Evolutionary conservation across 2,888 invertebrate species (phyloP).

Genomic region (Coremacera marginata): DNA sequence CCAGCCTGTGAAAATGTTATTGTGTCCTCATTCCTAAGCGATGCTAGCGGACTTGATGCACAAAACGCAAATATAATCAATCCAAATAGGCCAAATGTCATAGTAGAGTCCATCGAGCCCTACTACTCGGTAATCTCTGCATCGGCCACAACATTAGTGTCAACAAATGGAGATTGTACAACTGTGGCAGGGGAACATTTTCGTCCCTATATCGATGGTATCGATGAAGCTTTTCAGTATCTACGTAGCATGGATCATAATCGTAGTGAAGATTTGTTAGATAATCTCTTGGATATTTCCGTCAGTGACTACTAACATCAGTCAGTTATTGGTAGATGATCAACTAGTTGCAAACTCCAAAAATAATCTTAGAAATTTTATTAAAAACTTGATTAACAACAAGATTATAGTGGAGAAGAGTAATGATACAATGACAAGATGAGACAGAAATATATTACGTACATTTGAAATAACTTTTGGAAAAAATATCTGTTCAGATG

Average conservation of each 20-base stretch:
- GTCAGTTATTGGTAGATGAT: not conserved
- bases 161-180: conserved; percentile 46
- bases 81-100: conserved; percentile 53
- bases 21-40: conserved; percentile 53
- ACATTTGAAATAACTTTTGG: no score
- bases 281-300: conserved; percentile 63
- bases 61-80: not conserved
- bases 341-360: not conserved
- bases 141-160: conserved; percentile 4
- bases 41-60: conserved; percentile 18
- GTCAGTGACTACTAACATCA: conserved; percentile 58
- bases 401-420: no score
- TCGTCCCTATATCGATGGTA: conserved; percentile 59
- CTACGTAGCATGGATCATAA: conserved; percentile 57
- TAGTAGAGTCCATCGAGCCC: conserved; percentile 55
- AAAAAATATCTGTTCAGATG: no score
- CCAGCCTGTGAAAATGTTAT: conserved; percentile 53
- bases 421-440: not conserved
- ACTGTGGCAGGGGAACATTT: conserved; percentile 49
- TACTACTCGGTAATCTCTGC: conserved; percentile 38
- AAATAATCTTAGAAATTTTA: not conserved
- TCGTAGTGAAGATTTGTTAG: conserved; percentile 61
- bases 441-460: not conserved
- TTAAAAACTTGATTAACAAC: not conserved
- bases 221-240: conserved; percentile 63